phyloP scores from a whole-genome alignment of 2,797 vertebrate species.

The Macropodus opercularis region DNA sequence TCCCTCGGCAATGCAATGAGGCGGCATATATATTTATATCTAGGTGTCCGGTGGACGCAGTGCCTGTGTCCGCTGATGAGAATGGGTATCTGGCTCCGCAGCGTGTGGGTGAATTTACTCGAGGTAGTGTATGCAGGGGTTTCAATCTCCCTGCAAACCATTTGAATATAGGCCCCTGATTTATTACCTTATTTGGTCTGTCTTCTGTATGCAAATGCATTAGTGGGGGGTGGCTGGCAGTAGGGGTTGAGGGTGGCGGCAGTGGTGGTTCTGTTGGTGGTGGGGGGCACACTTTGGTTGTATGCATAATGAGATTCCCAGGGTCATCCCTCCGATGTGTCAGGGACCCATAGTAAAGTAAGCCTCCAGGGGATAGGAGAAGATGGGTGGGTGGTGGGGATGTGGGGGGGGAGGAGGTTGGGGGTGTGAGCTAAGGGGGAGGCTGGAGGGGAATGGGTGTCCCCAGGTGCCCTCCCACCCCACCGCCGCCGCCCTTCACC shows the following conservation, averaged over 20 bases:
- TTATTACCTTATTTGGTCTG: slow-evolving; percentile 89
- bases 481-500: slow-evolving; percentile 22
- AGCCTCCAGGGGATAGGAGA: slow-evolving; percentile 68
- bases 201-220: slow-evolving; percentile 87
- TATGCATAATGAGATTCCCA: slow-evolving; percentile 87
- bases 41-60: slow-evolving; percentile 75
- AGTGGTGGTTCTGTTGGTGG: slow-evolving; percentile 51
- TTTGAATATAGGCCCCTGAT: slow-evolving; percentile 86
- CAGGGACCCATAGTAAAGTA: slow-evolving; percentile 69
- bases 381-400: slow-evolving; percentile 29
- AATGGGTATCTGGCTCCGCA: slow-evolving; percentile 70
- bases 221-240: slow-evolving; percentile 59
- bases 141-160: slow-evolving; percentile 82
- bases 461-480: slow-evolving; percentile 53
- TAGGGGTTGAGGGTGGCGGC: slow-evolving; percentile 59
- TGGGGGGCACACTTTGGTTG: slow-evolving; percentile 77
- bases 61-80: slow-evolving; percentile 80
- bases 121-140: slow-evolving; percentile 73
- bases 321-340: slow-evolving; percentile 84
- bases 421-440: slow-evolving; percentile 27
- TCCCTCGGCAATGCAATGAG: slow-evolving; percentile 78
- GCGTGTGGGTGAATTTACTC: slow-evolving; percentile 79
- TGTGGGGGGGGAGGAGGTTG: neutral
- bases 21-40: slow-evolving; percentile 74
- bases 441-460: slow-evolving; percentile 56